Evolutionary conservation across 2,113 vertebrate genomes (phyloP).

Genomic region (Mustelus asterias): DNA sequence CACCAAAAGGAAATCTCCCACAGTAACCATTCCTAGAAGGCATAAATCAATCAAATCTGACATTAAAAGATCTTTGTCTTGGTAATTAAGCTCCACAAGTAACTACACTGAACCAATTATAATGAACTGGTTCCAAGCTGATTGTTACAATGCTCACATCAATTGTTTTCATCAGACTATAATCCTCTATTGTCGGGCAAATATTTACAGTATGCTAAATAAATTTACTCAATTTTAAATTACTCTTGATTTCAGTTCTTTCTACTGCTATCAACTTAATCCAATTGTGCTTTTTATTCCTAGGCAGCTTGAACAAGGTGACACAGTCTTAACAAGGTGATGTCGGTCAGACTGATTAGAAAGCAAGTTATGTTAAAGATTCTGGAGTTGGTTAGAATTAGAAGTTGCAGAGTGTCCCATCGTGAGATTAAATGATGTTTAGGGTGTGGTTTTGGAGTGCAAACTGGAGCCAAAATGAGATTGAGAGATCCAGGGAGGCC

Average conservation of each 20-base stretch:
- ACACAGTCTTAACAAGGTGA: not conserved
- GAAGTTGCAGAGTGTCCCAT: not conserved
- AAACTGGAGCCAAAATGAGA: not conserved
- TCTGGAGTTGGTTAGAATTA: not conserved
- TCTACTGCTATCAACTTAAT: not conserved
- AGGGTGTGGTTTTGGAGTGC: not conserved
- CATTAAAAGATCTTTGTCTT: not conserved
- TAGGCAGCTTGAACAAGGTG: not conserved
- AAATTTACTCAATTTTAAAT: not conserved
- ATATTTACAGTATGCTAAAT: not conserved
- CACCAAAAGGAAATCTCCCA: conserved; percentile 57
- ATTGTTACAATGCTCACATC: not conserved
- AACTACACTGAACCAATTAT: not conserved
- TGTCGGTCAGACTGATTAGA: not conserved
- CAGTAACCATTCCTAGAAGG: conserved; percentile 72
- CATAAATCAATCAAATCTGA: conserved; percentile 41
- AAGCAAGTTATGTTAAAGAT: not conserved
- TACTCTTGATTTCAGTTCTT: not conserved
- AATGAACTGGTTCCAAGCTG: not conserved
- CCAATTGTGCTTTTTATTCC: not conserved
- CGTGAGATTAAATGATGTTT: not conserved
- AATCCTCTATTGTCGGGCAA: not conserved
- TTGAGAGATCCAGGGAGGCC: not conserved
- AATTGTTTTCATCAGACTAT: not conserved
- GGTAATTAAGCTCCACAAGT: not conserved